Base-by-base conservation (phyloP, 2,113 vertebrate species). In the Penelope pileata region DNA sequence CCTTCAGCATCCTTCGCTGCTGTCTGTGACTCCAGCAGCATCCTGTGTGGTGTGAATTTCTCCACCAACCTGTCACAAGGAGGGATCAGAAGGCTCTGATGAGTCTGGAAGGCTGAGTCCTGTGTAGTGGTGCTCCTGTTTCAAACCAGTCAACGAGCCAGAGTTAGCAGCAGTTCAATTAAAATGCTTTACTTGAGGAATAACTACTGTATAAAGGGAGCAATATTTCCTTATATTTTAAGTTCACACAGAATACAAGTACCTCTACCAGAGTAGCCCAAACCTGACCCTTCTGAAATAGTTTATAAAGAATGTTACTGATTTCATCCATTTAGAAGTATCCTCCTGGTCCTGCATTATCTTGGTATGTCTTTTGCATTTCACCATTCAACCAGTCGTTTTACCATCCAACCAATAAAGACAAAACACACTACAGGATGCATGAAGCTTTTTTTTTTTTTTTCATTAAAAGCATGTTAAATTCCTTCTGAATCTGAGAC, bases 1-100 rank as follows among this genome's bases (percentile, higher is more conserved):
- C 22, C 66, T 85, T 38, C 6, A 7, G 26, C 54, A 81, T 77
- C n/a, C 24, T 75, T 51, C 36, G 6, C 30, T 85, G 16, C n/a
- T 58, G 21, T 75, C 11, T 58, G 19, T 5, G 4, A 9, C 62
- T 10, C 16, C 0, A 0, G 7, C 42, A 30, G 47, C 38, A 47
- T 77, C 76, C 23, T 18, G 5, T 12, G 17, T 36, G 4, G 17
- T 85, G 43, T 83, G 12, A 19, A 22, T 80, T 93, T 67, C 30
- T 72, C 14, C 27, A 18, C 26, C 32, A 38, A 42, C 29, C 54
- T 12, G 1, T 56, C 40, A 7, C 21, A 34, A 45, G 24, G 50
- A 83, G 9, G 53, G 50, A 16, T 30, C 27, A 48, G 24, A 60
- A 85, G 3, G 19, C 21, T 83, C 79, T 88, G 16, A 22, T 60